These are phyloP conservation scores for Tetropium fuscum DNA, from an alignment of 2,888 invertebrate genomes.

Conservation along the genomic window DNA sequence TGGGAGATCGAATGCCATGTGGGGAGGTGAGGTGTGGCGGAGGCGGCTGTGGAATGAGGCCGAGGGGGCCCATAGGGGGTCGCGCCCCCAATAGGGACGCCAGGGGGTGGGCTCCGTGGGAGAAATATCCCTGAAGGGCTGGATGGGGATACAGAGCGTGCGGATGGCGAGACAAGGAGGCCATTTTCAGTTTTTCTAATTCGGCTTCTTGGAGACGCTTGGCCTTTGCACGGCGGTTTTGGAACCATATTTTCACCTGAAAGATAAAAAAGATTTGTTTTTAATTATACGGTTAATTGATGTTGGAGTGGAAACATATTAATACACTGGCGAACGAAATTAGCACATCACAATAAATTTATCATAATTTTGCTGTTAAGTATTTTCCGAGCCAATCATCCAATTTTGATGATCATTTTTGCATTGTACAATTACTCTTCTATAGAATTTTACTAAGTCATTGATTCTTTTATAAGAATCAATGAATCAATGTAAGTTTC, in stretches of 20 bases:
- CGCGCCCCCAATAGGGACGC: slow-evolving; percentile 67
- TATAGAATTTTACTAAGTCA: no score
- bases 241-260: slow-evolving; percentile 93
- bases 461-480: no score
- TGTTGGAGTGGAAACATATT: no score
- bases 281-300: no score
- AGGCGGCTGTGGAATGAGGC: slow-evolving; percentile 66
- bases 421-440: no score
- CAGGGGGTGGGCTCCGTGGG: slow-evolving; percentile 71
- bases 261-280: neutral
- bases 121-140: slow-evolving; percentile 75
- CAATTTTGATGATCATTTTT: no score
- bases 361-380: no score
- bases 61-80: slow-evolving; percentile 63
- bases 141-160: slow-evolving; percentile 71
- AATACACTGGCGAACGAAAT: no score
- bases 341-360: no score
- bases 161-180: slow-evolving; percentile 73
- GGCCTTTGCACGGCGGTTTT: slow-evolving; percentile 95
- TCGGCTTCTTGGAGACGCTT: slow-evolving; percentile 98
- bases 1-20: slow-evolving; percentile 60
- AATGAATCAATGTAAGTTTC: no score
- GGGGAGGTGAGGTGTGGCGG: slow-evolving; percentile 68
- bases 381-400: no score
- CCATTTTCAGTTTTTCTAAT: slow-evolving; percentile 94